A percentile compares a stretch with the other conserved stretches of the same genome.
These are phyloP conservation scores for Percopsis omiscomaycus DNA, from an alignment of 2,797 vertebrate species.

Conservation along the genomic window DNA sequence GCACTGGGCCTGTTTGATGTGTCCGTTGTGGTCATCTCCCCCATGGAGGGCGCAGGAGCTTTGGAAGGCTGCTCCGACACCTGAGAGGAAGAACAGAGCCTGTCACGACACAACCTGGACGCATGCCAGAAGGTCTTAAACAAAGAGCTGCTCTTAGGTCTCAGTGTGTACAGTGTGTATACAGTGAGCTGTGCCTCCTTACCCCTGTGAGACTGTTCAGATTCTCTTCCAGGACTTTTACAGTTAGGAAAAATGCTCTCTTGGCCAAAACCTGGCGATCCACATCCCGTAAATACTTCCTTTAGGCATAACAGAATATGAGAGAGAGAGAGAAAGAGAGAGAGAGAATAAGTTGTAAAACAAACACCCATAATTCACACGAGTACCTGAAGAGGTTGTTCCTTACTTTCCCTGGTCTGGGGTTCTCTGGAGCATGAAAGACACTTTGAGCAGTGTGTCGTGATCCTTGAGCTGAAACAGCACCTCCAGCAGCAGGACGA, in stretches of 20 bases:
- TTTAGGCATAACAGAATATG: slow-evolving; percentile 47
- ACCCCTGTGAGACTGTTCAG: slow-evolving; percentile 92
- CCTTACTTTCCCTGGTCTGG: slow-evolving; percentile 99
- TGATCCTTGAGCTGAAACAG: slow-evolving; percentile 93
- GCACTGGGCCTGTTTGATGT: slow-evolving; percentile 82
- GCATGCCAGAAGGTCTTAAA: slow-evolving; percentile 40
- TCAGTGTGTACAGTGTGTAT: slow-evolving; percentile 4
- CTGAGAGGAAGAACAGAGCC: slow-evolving; percentile 71
- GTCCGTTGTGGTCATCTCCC: slow-evolving; percentile 95
- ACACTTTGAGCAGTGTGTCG: slow-evolving; percentile 93
- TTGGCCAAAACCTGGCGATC: slow-evolving; percentile 97
- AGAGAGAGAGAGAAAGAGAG: neutral
- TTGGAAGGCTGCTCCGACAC: slow-evolving; percentile 83
- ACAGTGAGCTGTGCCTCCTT: slow-evolving; percentile 35
- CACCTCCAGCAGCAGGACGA: slow-evolving; percentile 93
- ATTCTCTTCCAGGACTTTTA: slow-evolving; percentile 96
- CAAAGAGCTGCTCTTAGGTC: slow-evolving; percentile 13
- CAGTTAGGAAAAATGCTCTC: slow-evolving; percentile 93
- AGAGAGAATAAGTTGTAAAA: slow-evolving; percentile 19
- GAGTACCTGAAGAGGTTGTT: neutral
- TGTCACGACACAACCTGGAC: slow-evolving; percentile 47
- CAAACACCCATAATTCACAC: slow-evolving; percentile 12
- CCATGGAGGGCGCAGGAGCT: slow-evolving; percentile 73
- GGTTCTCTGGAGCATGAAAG: slow-evolving; percentile 97
- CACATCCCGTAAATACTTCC: slow-evolving; percentile 98